Evolutionary conservation across 2,113 vertebrate genomes (phyloP).

Genomic region (Larimichthys crocea): DNA sequence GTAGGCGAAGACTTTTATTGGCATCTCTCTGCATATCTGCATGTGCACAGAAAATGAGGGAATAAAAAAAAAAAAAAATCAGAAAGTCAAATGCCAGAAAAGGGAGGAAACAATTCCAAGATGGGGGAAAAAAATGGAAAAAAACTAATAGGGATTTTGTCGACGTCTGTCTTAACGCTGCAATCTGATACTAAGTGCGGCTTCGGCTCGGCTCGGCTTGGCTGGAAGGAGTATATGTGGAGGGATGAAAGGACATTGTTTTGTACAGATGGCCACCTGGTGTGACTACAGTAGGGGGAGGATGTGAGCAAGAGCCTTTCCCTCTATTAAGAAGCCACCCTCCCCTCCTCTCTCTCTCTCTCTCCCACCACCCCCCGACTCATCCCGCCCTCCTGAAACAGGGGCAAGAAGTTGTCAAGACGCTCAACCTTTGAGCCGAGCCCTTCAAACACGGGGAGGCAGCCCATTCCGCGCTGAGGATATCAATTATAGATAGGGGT

Average conservation of each 20-base stretch:
- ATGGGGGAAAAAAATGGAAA: slow-evolving; percentile 19
- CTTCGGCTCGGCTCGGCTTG: slow-evolving; percentile 32
- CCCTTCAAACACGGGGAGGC: slow-evolving; percentile 94
- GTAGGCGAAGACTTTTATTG: slow-evolving; percentile 78
- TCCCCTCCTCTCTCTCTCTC: neutral
- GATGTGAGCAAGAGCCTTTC: slow-evolving; percentile 37
- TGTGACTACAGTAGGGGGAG: slow-evolving; percentile 46
- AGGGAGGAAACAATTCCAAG: slow-evolving; percentile 60
- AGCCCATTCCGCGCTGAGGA: slow-evolving; percentile 96
- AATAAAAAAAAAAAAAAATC: slow-evolving; percentile 78
- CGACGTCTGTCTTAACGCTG: slow-evolving; percentile 17
- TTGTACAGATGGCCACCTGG: slow-evolving; percentile 65
- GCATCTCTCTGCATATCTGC: slow-evolving; percentile 77
- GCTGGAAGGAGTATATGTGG: slow-evolving; percentile 6
- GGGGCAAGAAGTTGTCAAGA: slow-evolving; percentile 96
- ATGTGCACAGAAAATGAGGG: slow-evolving; percentile 72
- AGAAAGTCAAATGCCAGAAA: slow-evolving; percentile 52
- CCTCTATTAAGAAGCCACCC: slow-evolving; percentile 41
- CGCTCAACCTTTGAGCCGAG: slow-evolving; percentile 96
- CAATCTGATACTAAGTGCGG: slow-evolving; percentile 43
- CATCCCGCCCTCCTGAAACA: slow-evolving; percentile 81
- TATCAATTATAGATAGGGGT: slow-evolving; percentile 99
- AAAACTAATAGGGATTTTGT: slow-evolving; percentile 67
- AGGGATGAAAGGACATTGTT: slow-evolving; percentile 48
- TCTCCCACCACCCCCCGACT: slow-evolving; percentile 50